Conservation (phyloP, 2,888 invertebrate species). For the Timema cristinae region DNA sequence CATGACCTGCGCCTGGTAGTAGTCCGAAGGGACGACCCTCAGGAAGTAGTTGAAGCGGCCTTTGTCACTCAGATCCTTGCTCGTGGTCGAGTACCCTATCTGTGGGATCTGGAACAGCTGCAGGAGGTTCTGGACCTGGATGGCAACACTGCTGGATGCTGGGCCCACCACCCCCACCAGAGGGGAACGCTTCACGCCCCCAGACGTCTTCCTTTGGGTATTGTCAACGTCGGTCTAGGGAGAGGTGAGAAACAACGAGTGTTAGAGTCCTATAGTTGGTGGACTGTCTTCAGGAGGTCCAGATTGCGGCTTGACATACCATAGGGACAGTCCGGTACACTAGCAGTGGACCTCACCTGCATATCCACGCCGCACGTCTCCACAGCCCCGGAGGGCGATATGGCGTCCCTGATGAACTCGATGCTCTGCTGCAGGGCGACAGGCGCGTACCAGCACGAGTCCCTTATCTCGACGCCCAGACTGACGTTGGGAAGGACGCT, state of each 20-base stretch:
- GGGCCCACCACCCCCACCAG: slow-evolving; percentile 71
- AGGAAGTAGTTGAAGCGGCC: slow-evolving; percentile 71
- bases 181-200: slow-evolving; percentile 41
- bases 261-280: too few species aligned
- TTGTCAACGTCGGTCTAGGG: too few species aligned
- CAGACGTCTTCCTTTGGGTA: too few species aligned
- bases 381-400: slow-evolving; percentile 43
- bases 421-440: slow-evolving; percentile 74
- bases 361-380: slow-evolving; percentile 8
- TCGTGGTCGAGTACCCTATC: slow-evolving; percentile 74
- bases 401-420: slow-evolving; percentile 67
- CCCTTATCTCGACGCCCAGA: slow-evolving; percentile 67
- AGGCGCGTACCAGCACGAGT: slow-evolving; percentile 79
- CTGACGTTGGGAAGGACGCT: slow-evolving; percentile 54
- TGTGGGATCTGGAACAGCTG: slow-evolving; percentile 63
- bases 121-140: slow-evolving; percentile 69
- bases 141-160: slow-evolving; percentile 66
- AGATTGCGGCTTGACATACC: too few species aligned
- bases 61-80: slow-evolving; percentile 70
- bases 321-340: too few species aligned
- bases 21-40: slow-evolving; percentile 73
- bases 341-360: neutral
- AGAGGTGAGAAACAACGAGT: too few species aligned
- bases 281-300: too few species aligned
- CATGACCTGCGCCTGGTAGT: slow-evolving; percentile 70